Base-by-base conservation (phyloP, 2,888 invertebrate species). In the Xylota sylvarum region DNA sequence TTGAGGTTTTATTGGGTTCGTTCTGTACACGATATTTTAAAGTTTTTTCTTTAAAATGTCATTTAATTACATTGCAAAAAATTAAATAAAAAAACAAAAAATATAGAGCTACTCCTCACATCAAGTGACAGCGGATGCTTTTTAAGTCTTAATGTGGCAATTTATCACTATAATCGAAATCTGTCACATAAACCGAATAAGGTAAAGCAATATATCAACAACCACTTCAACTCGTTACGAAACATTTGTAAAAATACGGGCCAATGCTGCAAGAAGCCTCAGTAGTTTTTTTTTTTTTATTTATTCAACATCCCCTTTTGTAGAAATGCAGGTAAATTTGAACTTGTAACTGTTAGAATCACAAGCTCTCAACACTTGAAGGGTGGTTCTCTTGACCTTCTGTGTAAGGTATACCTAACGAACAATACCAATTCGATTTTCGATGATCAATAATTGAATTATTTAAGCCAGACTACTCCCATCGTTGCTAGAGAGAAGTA, bases 251-350 rank as follows among this genome's bases (percentile, higher is more conserved):
- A 19, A 17, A 23, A 72, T 48, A 70, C 58, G 17, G 32, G 58
- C 37, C 50, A 80, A 80, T 73, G 58, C 32, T 32, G 23, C 30
- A 56, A 30, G 58, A 80, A 80, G 65, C 80, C 73, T 48, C 56
- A 73, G n/a, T 27, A 60, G 14, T 23, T 23, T 23, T 23, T 23
- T 23, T 23, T 23, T 23, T 23, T 23, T 1, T 30, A 17, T n/a
- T 23, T 32, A 1, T 14, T 4, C 14, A 37, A 60, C 19, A n/a
- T 10, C 10, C 40, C 62, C 23, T 48, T 30, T 14, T 50, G 35
- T 27, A 27, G 43, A 4, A 43, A 43, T 17, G 19, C 6, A 50
- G 10, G n/a, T n/a, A 12, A n/a, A 58, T 82, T 76, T 64, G 40
- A 82, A 64, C 77, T 82, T 77, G 76, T 43, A 55, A 46, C 46